Percentiles rank a stretch among this genome's conserved stretches.
Evolutionary conservation across 2,113 vertebrate species (phyloP).

Genomic region (Grallaria varia): DNA sequence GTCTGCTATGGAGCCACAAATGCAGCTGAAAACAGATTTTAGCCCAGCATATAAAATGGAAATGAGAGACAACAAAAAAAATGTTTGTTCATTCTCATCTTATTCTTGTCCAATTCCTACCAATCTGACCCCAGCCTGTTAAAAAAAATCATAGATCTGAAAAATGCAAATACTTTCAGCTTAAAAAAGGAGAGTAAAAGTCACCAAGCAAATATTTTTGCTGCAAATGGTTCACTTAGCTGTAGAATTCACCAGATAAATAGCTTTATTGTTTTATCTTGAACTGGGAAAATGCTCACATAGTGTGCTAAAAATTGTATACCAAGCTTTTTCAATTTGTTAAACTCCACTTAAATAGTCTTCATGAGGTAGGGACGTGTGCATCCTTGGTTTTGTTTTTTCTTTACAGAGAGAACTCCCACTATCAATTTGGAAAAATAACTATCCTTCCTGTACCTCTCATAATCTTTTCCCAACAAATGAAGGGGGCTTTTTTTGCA

Average conservation of each 20-base stretch:
- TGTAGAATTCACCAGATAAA: background rate
- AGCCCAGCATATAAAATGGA: background rate
- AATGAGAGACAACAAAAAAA: background rate
- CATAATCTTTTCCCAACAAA: background rate
- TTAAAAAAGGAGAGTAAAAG: background rate
- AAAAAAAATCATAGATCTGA: background rate
- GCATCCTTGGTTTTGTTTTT: background rate
- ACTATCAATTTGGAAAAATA: slow-evolving; percentile 26
- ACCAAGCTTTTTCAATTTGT: background rate
- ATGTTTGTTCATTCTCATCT: background rate
- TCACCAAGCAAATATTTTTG: background rate
- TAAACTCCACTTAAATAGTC: background rate
- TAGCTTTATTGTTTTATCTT: background rate
- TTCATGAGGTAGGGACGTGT: fast-evolving
- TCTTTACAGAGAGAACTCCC: background rate
- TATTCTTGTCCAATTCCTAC: background rate
- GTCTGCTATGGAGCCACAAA: background rate
- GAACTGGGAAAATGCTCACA: background rate
- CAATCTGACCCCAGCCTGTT: background rate
- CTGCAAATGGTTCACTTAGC: background rate
- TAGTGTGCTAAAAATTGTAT: background rate
- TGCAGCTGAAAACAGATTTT: background rate
- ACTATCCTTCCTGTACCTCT: background rate
- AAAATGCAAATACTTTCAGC: background rate
- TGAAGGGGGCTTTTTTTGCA: background rate